phyloP scores from a whole-genome alignment of 2,797 vertebrate species.

The Heliangelus exortis region DNA sequence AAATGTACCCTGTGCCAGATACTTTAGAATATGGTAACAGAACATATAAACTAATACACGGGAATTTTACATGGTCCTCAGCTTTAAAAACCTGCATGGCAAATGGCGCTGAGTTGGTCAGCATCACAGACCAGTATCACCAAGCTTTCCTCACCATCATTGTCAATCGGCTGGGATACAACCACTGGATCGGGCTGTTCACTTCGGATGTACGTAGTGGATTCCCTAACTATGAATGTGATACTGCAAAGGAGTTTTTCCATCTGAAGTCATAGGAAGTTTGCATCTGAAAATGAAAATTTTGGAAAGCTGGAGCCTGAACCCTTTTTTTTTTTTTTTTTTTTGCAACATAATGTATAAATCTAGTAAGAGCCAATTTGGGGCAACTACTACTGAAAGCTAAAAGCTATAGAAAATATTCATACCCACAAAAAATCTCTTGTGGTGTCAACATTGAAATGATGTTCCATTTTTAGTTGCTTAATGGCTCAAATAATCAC shows the following conservation, averaged over 20 bases:
- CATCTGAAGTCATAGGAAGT: not conserved
- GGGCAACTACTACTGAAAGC: not conserved
- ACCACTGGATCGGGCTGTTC: constrained; percentile 93
- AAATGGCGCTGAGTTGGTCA: constrained; percentile 85
- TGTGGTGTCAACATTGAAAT: not conserved
- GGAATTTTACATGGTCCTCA: constrained; percentile 92
- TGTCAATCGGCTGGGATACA: constrained; percentile 83
- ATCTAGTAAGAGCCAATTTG: not conserved
- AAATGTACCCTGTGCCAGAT: constrained; percentile 77
- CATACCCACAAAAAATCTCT: not conserved
- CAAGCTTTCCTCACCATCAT: constrained; percentile 94
- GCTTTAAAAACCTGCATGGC: constrained; percentile 85
- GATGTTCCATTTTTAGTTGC: not conserved
- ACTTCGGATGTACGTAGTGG: constrained; percentile 84
- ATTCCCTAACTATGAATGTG: not conserved
- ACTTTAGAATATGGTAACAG: constrained; percentile 88
- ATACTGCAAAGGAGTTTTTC: not conserved
- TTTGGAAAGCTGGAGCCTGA: not conserved
- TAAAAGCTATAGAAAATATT: not conserved
- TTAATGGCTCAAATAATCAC: not conserved
- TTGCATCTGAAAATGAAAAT: not conserved
- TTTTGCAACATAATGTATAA: not conserved
- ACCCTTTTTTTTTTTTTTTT: not conserved
- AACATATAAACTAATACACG: constrained; percentile 86
- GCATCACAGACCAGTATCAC: constrained; percentile 90